Evolutionary conservation across 2,797 vertebrate genomes (phyloP).

Genomic region (Gymnocypris eckloni): DNA sequence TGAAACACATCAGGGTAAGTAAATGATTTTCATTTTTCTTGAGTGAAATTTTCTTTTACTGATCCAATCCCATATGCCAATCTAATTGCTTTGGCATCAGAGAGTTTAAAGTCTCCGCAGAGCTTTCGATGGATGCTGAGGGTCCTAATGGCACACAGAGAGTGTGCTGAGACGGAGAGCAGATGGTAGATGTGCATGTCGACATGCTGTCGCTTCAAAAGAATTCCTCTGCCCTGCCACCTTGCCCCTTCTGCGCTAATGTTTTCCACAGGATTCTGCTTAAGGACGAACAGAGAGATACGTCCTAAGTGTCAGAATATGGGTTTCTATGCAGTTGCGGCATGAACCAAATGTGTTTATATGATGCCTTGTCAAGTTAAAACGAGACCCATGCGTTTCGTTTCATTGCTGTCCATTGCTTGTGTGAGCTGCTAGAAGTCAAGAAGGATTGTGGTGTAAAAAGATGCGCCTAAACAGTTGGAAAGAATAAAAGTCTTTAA

Average conservation of each 20-base stretch:
- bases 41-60: background rate
- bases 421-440: background rate
- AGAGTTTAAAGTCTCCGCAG: conserved; percentile 13
- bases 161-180: conserved; percentile 38
- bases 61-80: conserved; percentile 25
- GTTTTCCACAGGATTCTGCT: conserved; percentile 32
- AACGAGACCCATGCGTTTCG: background rate
- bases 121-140: conserved; percentile 39
- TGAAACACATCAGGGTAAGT: background rate
- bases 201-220: conserved; percentile 49
- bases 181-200: conserved; percentile 37
- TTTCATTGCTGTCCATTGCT: background rate
- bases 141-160: conserved; percentile 42
- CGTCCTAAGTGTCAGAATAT: background rate
- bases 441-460: conserved; percentile 10
- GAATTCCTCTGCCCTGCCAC: conserved; percentile 48
- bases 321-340: background rate
- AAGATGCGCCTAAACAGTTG: conserved; percentile 21
- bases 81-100: background rate
- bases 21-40: background rate
- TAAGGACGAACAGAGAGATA: background rate
- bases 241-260: conserved; percentile 3
- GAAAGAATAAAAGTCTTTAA: conserved; percentile 27
- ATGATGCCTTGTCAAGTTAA: background rate
- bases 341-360: background rate